Base-by-base conservation (phyloP, 2,797 vertebrate genomes). In the Labeo calbasu region DNA sequence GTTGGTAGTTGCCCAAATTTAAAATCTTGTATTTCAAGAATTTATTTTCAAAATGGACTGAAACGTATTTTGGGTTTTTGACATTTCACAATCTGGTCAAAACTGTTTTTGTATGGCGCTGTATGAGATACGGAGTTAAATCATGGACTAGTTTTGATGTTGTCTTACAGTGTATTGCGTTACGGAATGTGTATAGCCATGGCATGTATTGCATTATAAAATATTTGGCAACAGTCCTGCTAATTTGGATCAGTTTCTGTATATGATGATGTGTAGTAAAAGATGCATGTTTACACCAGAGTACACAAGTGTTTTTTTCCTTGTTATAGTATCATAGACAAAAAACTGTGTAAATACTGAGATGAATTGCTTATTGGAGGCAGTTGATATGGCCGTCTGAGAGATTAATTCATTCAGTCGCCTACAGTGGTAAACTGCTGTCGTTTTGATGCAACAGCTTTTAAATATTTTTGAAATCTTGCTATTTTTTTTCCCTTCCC, bases 371-470 rank as follows among this genome's bases (percentile, higher is more conserved):
- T 73, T 7, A 17, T 69, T 83, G 9, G 25, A 83, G 12, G 73
- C 6, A 57, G 3, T 59, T 36, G 4, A 15, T 72, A 3, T 77
- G 63, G 23, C 5, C 48, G 13, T 21, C 15, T 21, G 32, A 71
- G 36, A 81, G 79, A 66, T 77, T 65, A 75, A 66, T 65, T 76
- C 25, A 53, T 68, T 71, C 8, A 13, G 17, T 71, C 3, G 5
- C 32, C 46, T 59, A 48, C 23, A 21, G 28, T 59, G 53, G 50
- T 77, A 77, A 69, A 69, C 68, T 61, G 68, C 53, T 81, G 51
- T 81, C 68, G 66, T 53, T 81, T 77, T 84, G 50, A 72, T 86
- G 53, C 13, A 46, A 14, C 63, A 0, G 32, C 21, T 61, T 73
- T 82, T 68, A 66, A 36, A 79, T 43, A 5, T 43, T 57, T 66